A percentile compares a stretch with the other conserved stretches of the same genome.
Conservation (phyloP, 2,797 vertebrate genomes). For the Sebastolobus alascanus region DNA sequence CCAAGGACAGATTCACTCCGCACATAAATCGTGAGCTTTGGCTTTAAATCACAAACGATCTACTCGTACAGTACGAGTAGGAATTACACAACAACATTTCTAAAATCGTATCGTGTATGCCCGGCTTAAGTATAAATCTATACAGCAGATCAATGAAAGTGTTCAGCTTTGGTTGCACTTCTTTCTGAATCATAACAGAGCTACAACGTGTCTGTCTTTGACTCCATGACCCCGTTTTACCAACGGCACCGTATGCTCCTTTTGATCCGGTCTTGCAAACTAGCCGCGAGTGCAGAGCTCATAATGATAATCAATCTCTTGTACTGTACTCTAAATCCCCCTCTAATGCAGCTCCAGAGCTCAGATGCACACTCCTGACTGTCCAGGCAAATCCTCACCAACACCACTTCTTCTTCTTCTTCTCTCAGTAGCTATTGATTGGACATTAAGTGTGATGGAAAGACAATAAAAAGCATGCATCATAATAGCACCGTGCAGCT, state of each 20-base stretch:
- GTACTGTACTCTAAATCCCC: conserved; percentile 61
- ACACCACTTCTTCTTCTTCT: conserved; percentile 18
- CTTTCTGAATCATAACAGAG: conserved; percentile 1
- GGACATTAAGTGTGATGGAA: conserved; percentile 40
- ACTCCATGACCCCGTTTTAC: not conserved
- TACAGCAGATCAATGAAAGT: not conserved
- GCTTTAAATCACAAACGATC: no score
- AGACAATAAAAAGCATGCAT: conserved; percentile 21
- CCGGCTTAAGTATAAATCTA: not conserved
- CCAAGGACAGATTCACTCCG: no score
- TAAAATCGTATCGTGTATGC: no score
- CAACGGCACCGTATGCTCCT: not conserved
- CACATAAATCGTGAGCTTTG: no score
- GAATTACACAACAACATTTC: no score
- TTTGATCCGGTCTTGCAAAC: conserved; percentile 44
- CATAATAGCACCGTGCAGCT: not conserved
- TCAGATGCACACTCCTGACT: conserved; percentile 10
- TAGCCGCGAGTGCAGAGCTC: conserved; percentile 21
- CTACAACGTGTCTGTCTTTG: not conserved
- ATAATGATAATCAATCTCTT: conserved; percentile 59
- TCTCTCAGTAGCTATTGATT: conserved; percentile 51
- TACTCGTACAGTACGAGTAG: no score
- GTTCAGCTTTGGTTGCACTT: not conserved
- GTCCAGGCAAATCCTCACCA: conserved; percentile 39
- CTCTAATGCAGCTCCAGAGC: conserved; percentile 49